Evolutionary conservation across 2,113 vertebrate genomes (phyloP), one percentile per base, ranked within the genome.

Genomic region (Neogale vison): DNA sequence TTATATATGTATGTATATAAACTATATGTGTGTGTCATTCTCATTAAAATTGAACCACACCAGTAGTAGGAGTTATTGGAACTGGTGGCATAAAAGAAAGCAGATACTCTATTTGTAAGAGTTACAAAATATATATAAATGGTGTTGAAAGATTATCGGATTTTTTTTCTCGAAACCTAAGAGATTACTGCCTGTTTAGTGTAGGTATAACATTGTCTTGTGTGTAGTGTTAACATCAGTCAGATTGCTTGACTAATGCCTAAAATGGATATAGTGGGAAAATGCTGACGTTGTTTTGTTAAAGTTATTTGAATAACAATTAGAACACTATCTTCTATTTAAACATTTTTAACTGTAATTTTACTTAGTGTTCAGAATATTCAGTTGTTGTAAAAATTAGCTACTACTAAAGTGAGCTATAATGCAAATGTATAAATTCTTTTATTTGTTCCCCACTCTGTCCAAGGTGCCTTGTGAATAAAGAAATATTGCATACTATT

Each of bases 251-350:
- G 50, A 2, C 57, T 86, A 29, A 76, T 42, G 13, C 15, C 29
- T 76, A 74, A 13, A 13, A n/a, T 72, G 12, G 21, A 18, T 34
- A 59, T 14, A 81, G 24, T 18, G 18, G 14, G 31, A 0, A 72
- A 71, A 29, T 20, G 2, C 14, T 83, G 21, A 71, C 4, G 14
- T 45, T 47, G 4, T 50, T 72, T 85, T 85, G 24, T 85, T 29
- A 14, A 86, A 77, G 47, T 76, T 24, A 92, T 72, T 88, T n/a
- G 61, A 93, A 93, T 77, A 82, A 82, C 90, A 77, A 55, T 55
- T 23, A 63, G 59, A 61, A 86, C 8, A 18, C 61, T 61, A 74
- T 45, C 31, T 74, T 71, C n/a, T 80, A 29, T 50, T 91, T 88
- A 67, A 69, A 76, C 65, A 18, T 39, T 76, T 77, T 94, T 83